phyloP scores from a whole-genome alignment of 2,797 vertebrate genomes.

The Champsocephalus gunnari region DNA sequence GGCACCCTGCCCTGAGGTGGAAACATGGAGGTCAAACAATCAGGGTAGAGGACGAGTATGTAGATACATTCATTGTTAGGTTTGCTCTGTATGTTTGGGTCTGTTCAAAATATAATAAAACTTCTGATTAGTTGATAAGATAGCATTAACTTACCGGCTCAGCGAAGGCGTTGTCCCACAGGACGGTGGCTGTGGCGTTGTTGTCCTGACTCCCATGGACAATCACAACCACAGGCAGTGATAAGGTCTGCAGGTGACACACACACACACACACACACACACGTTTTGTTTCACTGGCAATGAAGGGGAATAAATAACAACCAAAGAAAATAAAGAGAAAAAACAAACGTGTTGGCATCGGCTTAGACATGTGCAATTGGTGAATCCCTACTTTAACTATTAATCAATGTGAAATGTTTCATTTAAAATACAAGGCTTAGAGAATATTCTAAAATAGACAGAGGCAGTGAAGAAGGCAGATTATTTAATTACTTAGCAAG shows the following conservation, averaged over 20 bases:
- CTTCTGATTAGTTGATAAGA: too few species aligned
- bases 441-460: background rate
- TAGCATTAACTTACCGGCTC: slow-evolving; percentile 88
- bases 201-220: slow-evolving; percentile 98
- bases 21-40: background rate
- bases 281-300: too few species aligned
- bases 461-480: background rate
- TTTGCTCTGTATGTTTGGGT: background rate
- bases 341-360: too few species aligned
- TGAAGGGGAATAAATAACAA: too few species aligned
- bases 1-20: slow-evolving; percentile 90
- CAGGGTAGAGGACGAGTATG: too few species aligned
- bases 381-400: background rate
- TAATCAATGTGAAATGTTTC: background rate
- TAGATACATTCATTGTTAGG: background rate
- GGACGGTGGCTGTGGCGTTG: slow-evolving; percentile 94
- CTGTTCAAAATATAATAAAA: background rate
- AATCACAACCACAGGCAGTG: slow-evolving; percentile 95
- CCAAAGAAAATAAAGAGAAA: too few species aligned
- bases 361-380: too few species aligned
- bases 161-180: slow-evolving; percentile 98
- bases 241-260: slow-evolving; percentile 86
- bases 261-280: background rate
- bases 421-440: too few species aligned
- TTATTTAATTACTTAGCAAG: background rate